Evolutionary conservation across 2,888 invertebrate genomes (phyloP), one percentile per base, ranked within the genome.

Genomic region (Rhynchonema sp.): DNA sequence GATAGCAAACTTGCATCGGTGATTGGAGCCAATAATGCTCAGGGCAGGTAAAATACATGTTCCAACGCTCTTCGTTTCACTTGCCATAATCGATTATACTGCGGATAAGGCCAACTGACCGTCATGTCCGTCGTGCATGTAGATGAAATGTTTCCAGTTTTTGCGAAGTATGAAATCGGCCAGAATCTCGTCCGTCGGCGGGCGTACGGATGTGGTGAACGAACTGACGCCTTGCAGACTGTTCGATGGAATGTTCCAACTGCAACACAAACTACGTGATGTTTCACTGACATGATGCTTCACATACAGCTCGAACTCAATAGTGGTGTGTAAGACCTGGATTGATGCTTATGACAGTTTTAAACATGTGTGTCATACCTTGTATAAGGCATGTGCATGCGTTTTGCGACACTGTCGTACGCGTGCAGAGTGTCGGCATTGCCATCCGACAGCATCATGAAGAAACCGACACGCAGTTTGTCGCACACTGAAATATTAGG

Each of bases 171-270:
- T 88, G 61, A 91, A 85, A 77, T 92, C 92, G 66, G 92, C 86
- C 72, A 96, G 85, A 61, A 94, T 91, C 71, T 84, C 84, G 75
- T 91, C 88, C 77, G 91, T 91, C 76, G 92, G 87, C 49, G 96
- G 94, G 64, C 90, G 82, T 84, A 96, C 85, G 75, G 87, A 65
- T 17, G 54, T 6, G 3, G n/a, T 52, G n/a, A 52, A 56, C 22
- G n/a, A 3, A 30, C 56, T 49, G 55, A 1, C 46, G 58, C 56
- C 46, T 0, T 20, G 23, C 2, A 49, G 54, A 13, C 46, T 3
- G 23, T 29, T 30, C 17, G 64, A 61, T 9, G 63, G 57, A 30
- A 64, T 46, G 46, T 63, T 61, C 68, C 68, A 67, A 56, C 68
- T 68, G 46, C 68, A n/a, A n/a, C n/a, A n/a, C n/a, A n/a, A n/a